phyloP scores from a whole-genome alignment of 2,797 vertebrate species.

The Sarcoramphus papa region DNA sequence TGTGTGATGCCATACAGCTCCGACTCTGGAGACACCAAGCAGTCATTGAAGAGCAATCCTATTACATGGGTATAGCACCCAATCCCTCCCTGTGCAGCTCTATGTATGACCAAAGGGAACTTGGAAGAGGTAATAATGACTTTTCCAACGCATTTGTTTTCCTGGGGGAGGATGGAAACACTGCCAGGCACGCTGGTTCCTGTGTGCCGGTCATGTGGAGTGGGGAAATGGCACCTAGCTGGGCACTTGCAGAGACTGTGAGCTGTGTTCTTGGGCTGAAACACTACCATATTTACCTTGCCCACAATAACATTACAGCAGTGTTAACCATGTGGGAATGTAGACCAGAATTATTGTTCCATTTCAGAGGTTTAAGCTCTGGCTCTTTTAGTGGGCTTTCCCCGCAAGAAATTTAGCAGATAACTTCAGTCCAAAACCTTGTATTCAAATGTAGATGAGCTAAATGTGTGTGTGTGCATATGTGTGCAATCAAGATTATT shows the following conservation, averaged over 20 bases:
- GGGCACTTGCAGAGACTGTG: neutral
- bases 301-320: neutral
- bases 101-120: neutral
- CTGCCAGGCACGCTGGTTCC: neutral
- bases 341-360: neutral
- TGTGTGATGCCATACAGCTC: neutral
- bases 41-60: neutral
- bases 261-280: neutral
- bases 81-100: neutral
- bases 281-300: neutral
- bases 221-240: neutral
- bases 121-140: neutral
- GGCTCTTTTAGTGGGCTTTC: neutral
- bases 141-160: neutral
- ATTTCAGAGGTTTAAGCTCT: neutral
- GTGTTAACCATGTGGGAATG: neutral
- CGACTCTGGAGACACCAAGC: neutral
- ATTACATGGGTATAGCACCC: neutral
- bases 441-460: neutral
- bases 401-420: neutral
- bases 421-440: neutral
- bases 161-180: neutral
- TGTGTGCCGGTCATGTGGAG: rapidly evolving
- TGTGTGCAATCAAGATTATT: neutral
- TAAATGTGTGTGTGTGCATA: neutral